Conservation (phyloP, 2,113 vertebrate species). For the Oriolus oriolus region DNA sequence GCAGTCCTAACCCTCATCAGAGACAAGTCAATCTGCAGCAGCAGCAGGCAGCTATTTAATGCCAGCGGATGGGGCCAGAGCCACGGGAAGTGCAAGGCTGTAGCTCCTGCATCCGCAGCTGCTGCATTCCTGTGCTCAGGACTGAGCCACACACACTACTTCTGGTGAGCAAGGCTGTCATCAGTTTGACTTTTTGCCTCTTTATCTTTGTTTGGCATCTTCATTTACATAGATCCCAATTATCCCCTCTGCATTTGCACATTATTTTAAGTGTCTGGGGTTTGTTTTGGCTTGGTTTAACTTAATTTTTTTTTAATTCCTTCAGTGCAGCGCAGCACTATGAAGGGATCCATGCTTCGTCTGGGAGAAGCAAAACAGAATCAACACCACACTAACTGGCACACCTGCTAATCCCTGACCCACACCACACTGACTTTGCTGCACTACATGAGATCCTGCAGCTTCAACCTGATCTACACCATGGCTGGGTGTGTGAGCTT, state of each 20-base stretch:
- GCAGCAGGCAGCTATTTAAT: not conserved
- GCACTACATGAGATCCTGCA: not conserved
- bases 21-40: slow-evolving; percentile 40
- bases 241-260: not conserved
- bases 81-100: not conserved
- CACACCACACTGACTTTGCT: not conserved
- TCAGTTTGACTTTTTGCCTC: not conserved
- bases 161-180: not conserved
- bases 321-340: not conserved
- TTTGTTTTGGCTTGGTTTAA: not conserved
- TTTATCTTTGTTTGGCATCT: not conserved
- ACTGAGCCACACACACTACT: not conserved
- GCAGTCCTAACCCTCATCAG: not conserved
- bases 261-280: not conserved
- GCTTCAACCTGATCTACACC: not conserved
- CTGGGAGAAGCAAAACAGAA: not conserved
- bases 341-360: not conserved
- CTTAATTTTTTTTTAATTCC: not conserved
- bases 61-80: slow-evolving; percentile 36
- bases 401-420: not conserved
- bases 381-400: not conserved
- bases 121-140: not conserved
- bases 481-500: not conserved
- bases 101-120: not conserved
- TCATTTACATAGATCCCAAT: not conserved